Evolutionary conservation across 1,140 invertebrate species (phyloP), one percentile per base, ranked within the genome.

Genomic region (Pygmarrhopalites habei): DNA sequence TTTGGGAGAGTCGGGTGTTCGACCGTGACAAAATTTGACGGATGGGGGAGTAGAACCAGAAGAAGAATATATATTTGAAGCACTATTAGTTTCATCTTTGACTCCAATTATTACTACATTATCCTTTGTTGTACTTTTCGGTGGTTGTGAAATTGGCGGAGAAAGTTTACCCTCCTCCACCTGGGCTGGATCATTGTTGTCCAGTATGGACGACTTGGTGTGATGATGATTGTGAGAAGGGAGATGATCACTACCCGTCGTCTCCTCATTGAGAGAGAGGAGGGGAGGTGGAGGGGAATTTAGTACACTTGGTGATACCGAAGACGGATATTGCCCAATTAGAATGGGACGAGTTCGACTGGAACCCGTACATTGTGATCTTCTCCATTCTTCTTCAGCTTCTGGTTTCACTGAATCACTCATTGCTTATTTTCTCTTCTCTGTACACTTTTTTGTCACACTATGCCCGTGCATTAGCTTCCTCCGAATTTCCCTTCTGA

Each of bases 291-390:
- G n/a, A n/a, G n/a, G 51, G 35, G 35, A 26, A 30, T n/a, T n/a
- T n/a, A n/a, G n/a, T n/a, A n/a, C 14, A 25, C 10, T 17, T 3
- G 51, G 21, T 10, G 58, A 60, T 21, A 21, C n/a, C 25, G 58
- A 29, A 32, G 58, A 35, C 25, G 44, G 26, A 46, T 44, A 49
- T 35, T 51, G 59, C 28, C 32, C 25, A 52, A 41, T 47, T 23
- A 26, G 39, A 7, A 60, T 25, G n/a, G 59, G 49, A 52, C 49
- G n/a, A 32, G 47, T 52, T 53, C 26, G 44, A 51, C 44, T 46
- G 35, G 35, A 14, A 49, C 46, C 19, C 19, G 23, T 49, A 14
- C 39, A n/a, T 41, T 41, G 12, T n/a, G 49, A 61, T 26, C 26
- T 62, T 28, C 25, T 32, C 52, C 53, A 55, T 43, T 56, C 60